Base-by-base conservation (phyloP, 2,113 vertebrate genomes). In the Phainopepla nitens region DNA sequence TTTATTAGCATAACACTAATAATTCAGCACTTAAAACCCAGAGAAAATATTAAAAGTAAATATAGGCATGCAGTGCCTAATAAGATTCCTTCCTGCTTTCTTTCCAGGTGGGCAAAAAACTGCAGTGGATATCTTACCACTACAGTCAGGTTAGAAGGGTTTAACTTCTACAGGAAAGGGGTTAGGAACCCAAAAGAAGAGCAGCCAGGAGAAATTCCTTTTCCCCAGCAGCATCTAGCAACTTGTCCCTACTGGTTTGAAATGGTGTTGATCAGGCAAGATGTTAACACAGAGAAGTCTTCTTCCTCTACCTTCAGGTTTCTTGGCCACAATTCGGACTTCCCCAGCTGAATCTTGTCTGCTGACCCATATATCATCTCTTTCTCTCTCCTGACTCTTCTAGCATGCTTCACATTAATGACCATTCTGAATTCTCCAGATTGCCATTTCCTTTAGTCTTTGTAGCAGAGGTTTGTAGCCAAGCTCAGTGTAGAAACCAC, bases 1-100 rank as follows among this genome's bases (percentile, higher is more conserved):
- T 91, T 75, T 76, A 87, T 94, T 93, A 89, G 42, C 83, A 56
- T 75, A 81, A 81, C 51, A 83, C 76, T 70, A 86, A 77, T 94
- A 95, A 94, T 86, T 90, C 64, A 96, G 51, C 56, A 58, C 49
- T 91, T 91, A 49, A 1, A 91, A 71, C 28, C 51, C 89, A 91
- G 60, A 60, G 76, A 96, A 90, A 90, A 68, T 28, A 75, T 60
- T 33, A 2, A 71, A 91, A 95, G 77, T 70, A 94, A 96, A 90
- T 54, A 83, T 2, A 84, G 22, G 17, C 35, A 47, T 68, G 47
- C 8, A 14, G 9, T 78, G 35, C 39, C 53, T 73, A 21, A 9
- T 33, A 31, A 82, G 15, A 19, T 35, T 82, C 33, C 27, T 47
- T 58, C 75, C 62, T 61, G 31, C 64, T 92, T 75, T 91, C 56